A percentile compares a stretch with the other conserved stretches of the same genome.
These are phyloP conservation scores for Pseudorhombus dupliciocellatus DNA, from an alignment of 2,113 vertebrate species.

Conservation along the genomic window DNA sequence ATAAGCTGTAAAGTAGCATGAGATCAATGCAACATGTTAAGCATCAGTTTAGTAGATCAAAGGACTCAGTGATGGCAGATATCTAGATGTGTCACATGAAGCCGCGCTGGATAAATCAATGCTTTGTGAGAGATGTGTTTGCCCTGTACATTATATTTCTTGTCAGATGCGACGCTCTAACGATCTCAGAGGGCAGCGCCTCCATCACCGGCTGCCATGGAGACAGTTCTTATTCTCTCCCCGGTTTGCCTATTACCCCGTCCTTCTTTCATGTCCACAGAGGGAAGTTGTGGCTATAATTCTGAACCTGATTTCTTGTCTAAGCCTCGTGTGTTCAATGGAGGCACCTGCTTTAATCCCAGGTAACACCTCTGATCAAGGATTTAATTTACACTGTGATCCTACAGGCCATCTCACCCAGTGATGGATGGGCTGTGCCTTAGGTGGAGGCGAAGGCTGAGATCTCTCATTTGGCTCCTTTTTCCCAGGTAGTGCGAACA, in stretches of 20 bases:
- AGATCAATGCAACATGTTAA: too few relatives aligned
- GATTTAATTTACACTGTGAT: slow-evolving; percentile 70
- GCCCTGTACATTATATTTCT: neutral
- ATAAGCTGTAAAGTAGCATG: too few relatives aligned
- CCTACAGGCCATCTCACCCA: slow-evolving; percentile 45
- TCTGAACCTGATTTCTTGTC: slow-evolving; percentile 38
- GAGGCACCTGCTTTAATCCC: slow-evolving; percentile 72
- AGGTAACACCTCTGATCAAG: slow-evolving; percentile 73
- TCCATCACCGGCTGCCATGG: slow-evolving; percentile 57
- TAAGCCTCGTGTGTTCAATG: slow-evolving; percentile 43
- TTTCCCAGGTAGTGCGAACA: slow-evolving; percentile 6
- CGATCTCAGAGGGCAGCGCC: slow-evolving; percentile 29
- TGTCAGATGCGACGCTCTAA: slow-evolving; percentile 36
- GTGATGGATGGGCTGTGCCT: slow-evolving; percentile 71
- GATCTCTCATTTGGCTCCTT: slow-evolving; percentile 53
- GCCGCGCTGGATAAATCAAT: neutral
- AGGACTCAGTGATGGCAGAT: too few relatives aligned
- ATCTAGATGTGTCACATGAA: neutral
- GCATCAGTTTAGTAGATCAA: too few relatives aligned
- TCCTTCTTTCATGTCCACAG: slow-evolving; percentile 43
- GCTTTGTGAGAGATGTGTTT: neutral
- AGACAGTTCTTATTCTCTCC: slow-evolving; percentile 35
- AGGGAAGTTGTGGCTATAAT: slow-evolving; percentile 36
- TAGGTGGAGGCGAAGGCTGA: slow-evolving; percentile 28
- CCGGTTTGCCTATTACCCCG: slow-evolving; percentile 42